Evolutionary conservation across 2,797 vertebrate genomes (phyloP).

Genomic region (Heliangelus exortis): DNA sequence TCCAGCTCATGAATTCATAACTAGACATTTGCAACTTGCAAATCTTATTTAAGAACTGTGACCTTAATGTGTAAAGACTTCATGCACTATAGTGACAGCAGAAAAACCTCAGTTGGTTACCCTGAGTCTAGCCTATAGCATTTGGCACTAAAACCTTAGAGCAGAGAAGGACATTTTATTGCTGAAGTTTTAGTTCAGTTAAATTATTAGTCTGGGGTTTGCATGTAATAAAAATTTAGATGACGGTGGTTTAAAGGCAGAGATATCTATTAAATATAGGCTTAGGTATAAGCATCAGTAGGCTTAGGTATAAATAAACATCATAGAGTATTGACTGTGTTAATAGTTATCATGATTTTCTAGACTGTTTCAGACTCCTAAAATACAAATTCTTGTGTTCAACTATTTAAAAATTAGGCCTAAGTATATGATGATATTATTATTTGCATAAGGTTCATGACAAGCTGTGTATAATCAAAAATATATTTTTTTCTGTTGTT

Average conservation of each 20-base stretch:
- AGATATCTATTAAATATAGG: not conserved
- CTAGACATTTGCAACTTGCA: constrained; percentile 31
- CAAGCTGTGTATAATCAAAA: not conserved
- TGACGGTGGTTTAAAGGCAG: not conserved
- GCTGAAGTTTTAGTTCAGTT: not conserved
- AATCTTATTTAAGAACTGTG: constrained; percentile 48
- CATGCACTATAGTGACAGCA: not conserved
- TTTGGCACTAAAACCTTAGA: not conserved
- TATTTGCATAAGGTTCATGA: not conserved
- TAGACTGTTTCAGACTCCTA: not conserved
- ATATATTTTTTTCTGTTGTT: not conserved
- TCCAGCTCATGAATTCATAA: constrained; percentile 53
- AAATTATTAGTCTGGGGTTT: not conserved
- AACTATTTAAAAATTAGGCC: not conserved
- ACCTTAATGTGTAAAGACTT: constrained; percentile 13
- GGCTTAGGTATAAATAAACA: not conserved
- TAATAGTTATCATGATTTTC: not conserved
- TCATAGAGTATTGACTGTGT: not conserved
- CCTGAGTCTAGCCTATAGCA: not conserved
- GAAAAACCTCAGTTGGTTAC: not conserved
- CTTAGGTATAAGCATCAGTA: not conserved
- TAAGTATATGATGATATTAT: not conserved
- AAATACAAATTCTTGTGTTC: not conserved
- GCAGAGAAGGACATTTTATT: not conserved
- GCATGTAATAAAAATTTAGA: not conserved